These are phyloP conservation scores for Grammomys dolichurus DNA, from an alignment of 2,113 vertebrate species.

Conservation along the genomic window DNA sequence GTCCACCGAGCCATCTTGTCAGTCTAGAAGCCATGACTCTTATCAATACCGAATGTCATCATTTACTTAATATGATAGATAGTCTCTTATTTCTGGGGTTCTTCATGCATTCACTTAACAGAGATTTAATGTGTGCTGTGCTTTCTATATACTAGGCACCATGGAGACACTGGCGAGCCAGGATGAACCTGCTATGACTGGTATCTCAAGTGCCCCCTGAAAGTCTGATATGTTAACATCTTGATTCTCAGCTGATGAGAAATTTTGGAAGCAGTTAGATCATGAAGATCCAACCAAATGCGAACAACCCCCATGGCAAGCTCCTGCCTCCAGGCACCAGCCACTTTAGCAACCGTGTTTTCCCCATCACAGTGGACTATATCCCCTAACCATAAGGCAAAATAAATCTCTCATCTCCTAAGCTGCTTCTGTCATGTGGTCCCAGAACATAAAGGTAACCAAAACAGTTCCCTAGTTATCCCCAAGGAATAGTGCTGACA, in stretches of 20 bases:
- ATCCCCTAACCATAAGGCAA: background rate
- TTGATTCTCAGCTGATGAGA: background rate
- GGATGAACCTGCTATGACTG: background rate
- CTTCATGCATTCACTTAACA: constrained; percentile 20
- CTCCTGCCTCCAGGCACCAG: background rate
- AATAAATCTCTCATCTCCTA: background rate
- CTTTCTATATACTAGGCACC: background rate
- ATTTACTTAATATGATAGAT: background rate
- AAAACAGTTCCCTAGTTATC: background rate
- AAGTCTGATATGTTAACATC: background rate
- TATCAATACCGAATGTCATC: background rate
- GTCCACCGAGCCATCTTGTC: too few species aligned
- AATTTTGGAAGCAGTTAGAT: background rate
- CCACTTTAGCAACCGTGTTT: background rate
- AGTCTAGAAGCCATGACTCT: background rate
- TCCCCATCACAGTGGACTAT: background rate
- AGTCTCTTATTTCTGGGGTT: background rate
- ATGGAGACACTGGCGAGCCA: background rate
- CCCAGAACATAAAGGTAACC: background rate
- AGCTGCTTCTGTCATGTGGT: background rate
- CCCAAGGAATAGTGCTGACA: background rate
- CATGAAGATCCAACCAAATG: background rate
- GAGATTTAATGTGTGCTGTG: background rate
- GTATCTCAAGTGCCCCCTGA: background rate
- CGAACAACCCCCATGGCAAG: background rate